These are phyloP conservation scores for Paradisaea rubra DNA, from an alignment of 2,113 vertebrate species.

Conservation along the genomic window DNA sequence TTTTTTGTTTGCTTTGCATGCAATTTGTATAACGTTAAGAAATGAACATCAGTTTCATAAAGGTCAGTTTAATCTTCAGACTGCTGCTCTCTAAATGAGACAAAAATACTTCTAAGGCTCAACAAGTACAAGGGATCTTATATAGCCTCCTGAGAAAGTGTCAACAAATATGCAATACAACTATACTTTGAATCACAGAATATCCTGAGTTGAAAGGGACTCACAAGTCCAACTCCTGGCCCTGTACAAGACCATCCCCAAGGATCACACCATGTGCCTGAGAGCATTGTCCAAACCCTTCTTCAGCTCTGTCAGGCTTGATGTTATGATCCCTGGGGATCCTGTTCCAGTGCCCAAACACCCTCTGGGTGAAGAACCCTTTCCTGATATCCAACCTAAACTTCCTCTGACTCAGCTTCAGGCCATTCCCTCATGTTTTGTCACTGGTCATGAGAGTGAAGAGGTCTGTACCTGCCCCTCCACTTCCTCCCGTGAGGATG, in stretches of 20 bases:
- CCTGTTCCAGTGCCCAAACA: not conserved
- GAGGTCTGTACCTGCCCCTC: not conserved
- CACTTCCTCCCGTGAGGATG: no score
- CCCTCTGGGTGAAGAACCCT: not conserved
- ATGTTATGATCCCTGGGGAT: not conserved
- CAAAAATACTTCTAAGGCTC: not conserved
- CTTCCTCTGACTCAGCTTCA: not conserved
- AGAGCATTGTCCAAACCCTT: not conserved
- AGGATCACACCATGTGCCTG: not conserved
- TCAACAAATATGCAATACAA: not conserved
- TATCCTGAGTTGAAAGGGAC: not conserved
- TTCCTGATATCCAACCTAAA: not conserved
- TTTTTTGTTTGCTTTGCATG: not conserved
- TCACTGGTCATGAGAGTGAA: not conserved
- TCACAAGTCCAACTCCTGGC: not conserved
- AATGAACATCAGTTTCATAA: not conserved
- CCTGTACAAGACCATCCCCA: not conserved
- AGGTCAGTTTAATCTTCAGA: not conserved
- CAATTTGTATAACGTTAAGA: not conserved
- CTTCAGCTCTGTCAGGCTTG: not conserved
- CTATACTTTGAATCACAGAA: not conserved
- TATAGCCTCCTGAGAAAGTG: not conserved
- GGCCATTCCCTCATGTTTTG: accelerated
- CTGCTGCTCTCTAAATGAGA: not conserved
- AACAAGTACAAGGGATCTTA: not conserved